phyloP scores from a whole-genome alignment of 1,140 invertebrate species.

The Diuraphis noxia region DNA sequence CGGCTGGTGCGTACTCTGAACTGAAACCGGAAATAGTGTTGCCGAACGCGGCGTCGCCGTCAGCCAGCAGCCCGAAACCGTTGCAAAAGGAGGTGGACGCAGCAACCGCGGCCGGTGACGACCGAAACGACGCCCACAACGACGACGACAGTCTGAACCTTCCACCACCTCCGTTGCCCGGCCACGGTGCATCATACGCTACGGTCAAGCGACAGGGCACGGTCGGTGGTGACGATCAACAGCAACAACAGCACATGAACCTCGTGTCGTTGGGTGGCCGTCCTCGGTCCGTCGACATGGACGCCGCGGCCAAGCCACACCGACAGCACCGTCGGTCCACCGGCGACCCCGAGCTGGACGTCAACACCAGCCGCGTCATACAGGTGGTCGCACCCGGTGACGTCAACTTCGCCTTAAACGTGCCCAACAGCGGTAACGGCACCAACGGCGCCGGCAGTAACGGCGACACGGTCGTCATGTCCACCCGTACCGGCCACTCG shows the following conservation, averaged over 20 bases:
- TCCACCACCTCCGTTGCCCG: conserved; percentile 78
- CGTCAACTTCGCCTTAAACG: conserved; percentile 85
- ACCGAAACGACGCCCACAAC: neutral
- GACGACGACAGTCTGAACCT: conserved; percentile 68
- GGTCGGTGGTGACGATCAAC: conserved; percentile 66
- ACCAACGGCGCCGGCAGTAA: conserved; percentile 69
- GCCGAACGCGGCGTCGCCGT: conserved; percentile 70
- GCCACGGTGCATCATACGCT: conserved; percentile 72
- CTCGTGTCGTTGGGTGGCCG: conserved; percentile 79
- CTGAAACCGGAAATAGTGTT: conserved; percentile 78
- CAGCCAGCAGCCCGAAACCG: conserved; percentile 60
- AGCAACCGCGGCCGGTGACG: neutral
- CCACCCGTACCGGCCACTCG: conserved; percentile 68
- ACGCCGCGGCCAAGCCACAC: conserved; percentile 72
- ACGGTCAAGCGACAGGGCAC: conserved; percentile 82
- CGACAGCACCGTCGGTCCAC: conserved; percentile 64
- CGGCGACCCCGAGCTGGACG: conserved; percentile 65
- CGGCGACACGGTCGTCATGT: conserved; percentile 69
- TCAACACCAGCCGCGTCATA: conserved; percentile 86
- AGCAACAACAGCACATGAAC: conserved; percentile 66
- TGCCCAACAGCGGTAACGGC: conserved; percentile 69
- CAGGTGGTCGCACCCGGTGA: conserved; percentile 92
- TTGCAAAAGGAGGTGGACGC: conserved; percentile 60
- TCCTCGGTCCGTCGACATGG: conserved; percentile 75
- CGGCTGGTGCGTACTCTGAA: conserved; percentile 78